Percentiles rank a stretch among this genome's conserved stretches.
Evolutionary conservation across 2,113 vertebrate genomes (phyloP).

Genomic region (Gymnarchus niloticus): DNA sequence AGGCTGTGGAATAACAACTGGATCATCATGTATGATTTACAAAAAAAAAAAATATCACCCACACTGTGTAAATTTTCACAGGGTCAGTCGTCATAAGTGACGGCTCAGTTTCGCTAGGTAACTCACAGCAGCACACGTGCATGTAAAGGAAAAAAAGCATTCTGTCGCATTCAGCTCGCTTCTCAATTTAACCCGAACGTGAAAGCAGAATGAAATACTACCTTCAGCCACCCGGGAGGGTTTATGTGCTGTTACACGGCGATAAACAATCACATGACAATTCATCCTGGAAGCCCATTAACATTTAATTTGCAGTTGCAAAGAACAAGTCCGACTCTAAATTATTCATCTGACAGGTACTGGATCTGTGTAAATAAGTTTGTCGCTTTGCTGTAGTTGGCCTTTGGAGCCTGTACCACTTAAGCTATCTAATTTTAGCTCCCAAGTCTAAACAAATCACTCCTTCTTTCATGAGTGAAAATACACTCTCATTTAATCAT

Average conservation of each 20-base stretch:
- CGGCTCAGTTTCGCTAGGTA: not conserved
- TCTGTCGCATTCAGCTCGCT: not conserved
- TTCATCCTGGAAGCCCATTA: slow-evolving; percentile 21
- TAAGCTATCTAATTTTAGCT: not conserved
- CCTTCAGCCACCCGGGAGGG: not conserved
- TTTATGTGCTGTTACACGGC: slow-evolving; percentile 27
- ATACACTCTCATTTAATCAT: not conserved
- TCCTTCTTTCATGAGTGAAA: not conserved
- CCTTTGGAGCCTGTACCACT: not conserved
- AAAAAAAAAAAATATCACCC: not conserved
- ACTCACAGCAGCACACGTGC: not conserved
- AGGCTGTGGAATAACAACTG: not conserved
- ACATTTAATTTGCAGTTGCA: slow-evolving; percentile 20
- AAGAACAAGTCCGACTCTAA: slow-evolving; percentile 25
- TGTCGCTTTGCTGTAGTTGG: slow-evolving; percentile 24
- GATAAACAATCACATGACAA: slow-evolving; percentile 8
- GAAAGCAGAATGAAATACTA: not conserved
- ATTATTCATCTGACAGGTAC: slow-evolving; percentile 44
- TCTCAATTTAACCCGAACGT: slow-evolving; percentile 1
- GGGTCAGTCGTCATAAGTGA: not conserved
- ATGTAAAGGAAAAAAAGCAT: not conserved
- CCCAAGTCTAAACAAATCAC: not conserved
- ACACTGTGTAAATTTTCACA: not conserved
- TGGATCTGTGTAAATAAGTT: slow-evolving; percentile 52
- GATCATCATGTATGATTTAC: not conserved